Conservation (phyloP, 1,140 invertebrate species). For the Radopholus similis region DNA sequence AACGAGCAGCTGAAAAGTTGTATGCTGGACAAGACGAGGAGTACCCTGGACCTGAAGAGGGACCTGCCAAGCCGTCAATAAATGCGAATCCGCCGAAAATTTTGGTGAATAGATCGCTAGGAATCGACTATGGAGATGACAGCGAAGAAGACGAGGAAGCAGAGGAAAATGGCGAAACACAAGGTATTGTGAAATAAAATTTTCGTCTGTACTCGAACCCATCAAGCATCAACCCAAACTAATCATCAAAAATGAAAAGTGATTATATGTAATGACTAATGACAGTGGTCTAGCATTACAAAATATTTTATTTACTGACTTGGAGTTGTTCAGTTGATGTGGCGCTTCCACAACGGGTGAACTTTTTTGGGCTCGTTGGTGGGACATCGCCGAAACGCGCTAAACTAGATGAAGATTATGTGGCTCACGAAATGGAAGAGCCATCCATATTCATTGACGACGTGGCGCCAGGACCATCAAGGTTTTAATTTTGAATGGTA, state of each 20-base stretch:
- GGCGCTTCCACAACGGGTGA: neutral
- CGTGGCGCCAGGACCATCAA: constrained; percentile 8
- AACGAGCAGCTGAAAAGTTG: neutral
- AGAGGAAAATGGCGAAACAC: neutral
- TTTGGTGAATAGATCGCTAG: neutral
- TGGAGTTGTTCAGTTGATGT: neutral
- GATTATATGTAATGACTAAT: neutral
- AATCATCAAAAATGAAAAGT: neutral
- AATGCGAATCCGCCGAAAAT: neutral
- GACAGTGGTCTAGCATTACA: neutral
- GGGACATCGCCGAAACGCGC: neutral
- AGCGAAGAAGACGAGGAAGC: neutral
- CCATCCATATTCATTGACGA: constrained; percentile 17
- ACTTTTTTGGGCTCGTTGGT: constrained; percentile 13
- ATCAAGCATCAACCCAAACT: neutral
- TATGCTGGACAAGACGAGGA: neutral
- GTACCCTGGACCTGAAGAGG: neutral
- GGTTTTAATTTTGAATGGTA: no score
- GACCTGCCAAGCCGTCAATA: neutral
- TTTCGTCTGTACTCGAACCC: neutral
- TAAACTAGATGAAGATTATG: neutral
- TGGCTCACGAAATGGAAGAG: neutral
- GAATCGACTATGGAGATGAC: neutral
- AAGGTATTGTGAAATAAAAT: neutral
- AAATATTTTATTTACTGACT: neutral